Percentiles rank a stretch among this genome's conserved stretches.
Conservation (phyloP, 1,140 invertebrate genomes). For the Lanistes nyassanus region DNA sequence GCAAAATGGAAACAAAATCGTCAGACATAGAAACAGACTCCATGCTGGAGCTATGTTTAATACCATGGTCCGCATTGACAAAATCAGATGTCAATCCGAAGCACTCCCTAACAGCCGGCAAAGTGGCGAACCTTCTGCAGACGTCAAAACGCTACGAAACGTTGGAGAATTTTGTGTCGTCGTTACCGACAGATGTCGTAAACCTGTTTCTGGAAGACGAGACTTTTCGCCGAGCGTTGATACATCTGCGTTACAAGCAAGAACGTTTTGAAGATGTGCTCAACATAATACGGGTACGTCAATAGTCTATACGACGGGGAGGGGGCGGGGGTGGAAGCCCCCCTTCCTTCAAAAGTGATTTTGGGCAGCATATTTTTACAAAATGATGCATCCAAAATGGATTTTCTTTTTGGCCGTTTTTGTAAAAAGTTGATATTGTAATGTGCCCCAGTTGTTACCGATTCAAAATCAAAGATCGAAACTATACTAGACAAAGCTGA, state of each 20-base stretch:
- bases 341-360: neutral
- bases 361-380: neutral
- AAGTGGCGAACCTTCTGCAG: neutral
- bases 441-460: neutral
- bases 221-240: constrained; percentile 13
- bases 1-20: constrained; percentile 45
- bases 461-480: neutral
- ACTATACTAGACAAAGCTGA: no score
- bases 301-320: neutral
- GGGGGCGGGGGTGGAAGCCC: neutral
- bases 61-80: constrained; percentile 1
- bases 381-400: neutral
- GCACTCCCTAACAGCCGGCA: neutral
- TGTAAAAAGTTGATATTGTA: neutral
- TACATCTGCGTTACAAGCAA: constrained; percentile 4
- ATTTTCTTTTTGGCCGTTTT: neutral
- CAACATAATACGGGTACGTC: constrained; percentile 12
- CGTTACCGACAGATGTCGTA: neutral
- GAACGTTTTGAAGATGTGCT: constrained; percentile 4
- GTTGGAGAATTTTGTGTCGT: neutral
- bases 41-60: constrained; percentile 8
- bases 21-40: neutral
- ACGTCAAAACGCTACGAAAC: constrained; percentile 5
- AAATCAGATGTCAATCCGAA: neutral
- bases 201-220: constrained; percentile 6